Conservation (phyloP, 2,113 vertebrate species). For the Spheniscus mendiculus region DNA sequence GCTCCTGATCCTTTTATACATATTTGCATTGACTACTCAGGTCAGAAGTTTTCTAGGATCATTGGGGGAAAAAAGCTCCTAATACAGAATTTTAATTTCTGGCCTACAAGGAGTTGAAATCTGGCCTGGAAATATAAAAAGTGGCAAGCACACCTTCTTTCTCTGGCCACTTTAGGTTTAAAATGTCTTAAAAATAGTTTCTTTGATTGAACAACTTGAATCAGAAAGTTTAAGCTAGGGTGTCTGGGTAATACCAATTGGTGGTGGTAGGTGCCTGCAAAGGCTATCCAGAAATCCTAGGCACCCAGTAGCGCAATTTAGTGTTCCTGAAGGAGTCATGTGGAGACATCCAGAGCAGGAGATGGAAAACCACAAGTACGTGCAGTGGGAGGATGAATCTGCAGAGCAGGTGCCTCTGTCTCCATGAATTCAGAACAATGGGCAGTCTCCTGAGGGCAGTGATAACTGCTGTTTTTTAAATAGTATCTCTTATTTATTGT, state of each 20-base stretch:
- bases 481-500: not conserved
- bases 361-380: not conserved
- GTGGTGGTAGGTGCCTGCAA: not conserved
- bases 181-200: not conserved
- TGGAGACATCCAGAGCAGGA: not conserved
- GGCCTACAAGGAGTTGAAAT: not conserved
- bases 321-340: not conserved
- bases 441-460: not conserved
- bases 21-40: not conserved
- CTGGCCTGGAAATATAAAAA: not conserved
- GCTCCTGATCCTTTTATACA: not conserved
- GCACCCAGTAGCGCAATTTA: not conserved
- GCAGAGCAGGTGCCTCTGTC: not conserved
- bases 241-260: not conserved
- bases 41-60: not conserved
- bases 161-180: not conserved
- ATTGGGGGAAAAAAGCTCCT: accelerated
- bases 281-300: not conserved
- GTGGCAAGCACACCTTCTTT: not conserved
- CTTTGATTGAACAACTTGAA: not conserved
- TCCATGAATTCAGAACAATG: not conserved
- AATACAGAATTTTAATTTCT: not conserved
- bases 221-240: not conserved
- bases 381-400: not conserved
- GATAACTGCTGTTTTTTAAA: not conserved